Base-by-base conservation (phyloP, 2,113 vertebrate genomes). In the Salvelinus alpinus region DNA sequence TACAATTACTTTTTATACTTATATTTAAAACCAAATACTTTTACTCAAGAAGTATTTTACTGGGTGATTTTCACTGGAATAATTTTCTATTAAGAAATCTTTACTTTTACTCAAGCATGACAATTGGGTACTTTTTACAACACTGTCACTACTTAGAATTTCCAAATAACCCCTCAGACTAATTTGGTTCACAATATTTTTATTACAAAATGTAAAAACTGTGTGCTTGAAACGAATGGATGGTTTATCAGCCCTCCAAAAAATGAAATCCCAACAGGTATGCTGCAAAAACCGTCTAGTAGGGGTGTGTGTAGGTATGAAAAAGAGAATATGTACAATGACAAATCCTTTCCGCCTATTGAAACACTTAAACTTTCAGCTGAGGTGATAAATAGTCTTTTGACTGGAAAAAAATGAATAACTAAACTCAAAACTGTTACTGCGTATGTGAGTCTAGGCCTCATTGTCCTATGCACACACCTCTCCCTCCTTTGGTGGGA, bases 181-280 rank as follows among this genome's bases (percentile, higher is more conserved):
- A 47, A 1, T 79, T 81, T 79, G 76, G 64, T 7, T 60, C 54
- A 78, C 64, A 80, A 72, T 13, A 83, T 73, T 77, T 90, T 91
- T 91, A 92, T 88, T 91, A 88, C 73, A 79, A 92, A 91, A 89
- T 70, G 73, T 90, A 86, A 79, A 89, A 88, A 89, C 1, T 8
- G 22, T 73, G 3, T 70, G 68, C 70, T 70, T 25, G 31, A 70
- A n/a, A 69, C 64, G 29, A 34, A 34, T 8, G 6, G 22, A 76
- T 22, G 8, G 14, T 59, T 25, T 34, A 65, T 22, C 76, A 54
- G 51, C n/a, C n/a, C 24, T 5, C 16, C 51, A 29, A 29, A 62
- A n/a, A 62, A 3, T 9, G 59, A 22, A 2, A 62, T 62, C 24
- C 59, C 8, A 9, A n/a, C 24, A 11, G 6, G 6, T 62, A 11